A percentile compares a stretch with the other conserved stretches of the same genome.
Conservation (phyloP, 1,140 invertebrate species). For the Agraylea sexmaculata region DNA sequence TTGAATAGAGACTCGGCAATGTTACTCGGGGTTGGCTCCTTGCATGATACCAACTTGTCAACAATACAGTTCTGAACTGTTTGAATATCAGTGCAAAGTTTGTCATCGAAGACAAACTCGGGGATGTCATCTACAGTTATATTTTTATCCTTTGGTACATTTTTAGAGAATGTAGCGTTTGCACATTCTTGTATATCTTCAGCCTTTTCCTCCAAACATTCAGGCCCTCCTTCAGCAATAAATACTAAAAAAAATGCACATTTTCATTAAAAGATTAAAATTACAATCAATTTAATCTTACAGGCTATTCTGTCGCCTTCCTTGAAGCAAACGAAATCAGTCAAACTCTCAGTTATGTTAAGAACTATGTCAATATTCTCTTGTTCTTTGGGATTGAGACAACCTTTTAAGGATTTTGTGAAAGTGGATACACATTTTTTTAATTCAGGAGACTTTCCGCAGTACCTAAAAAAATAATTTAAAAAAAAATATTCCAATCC, state of each 20-base stretch:
- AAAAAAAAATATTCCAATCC: background rate
- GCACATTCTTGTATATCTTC: slow-evolving; percentile 49
- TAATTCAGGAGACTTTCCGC: slow-evolving; percentile 45
- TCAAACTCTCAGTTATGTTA: slow-evolving; percentile 51
- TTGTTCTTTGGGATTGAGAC: slow-evolving; percentile 48
- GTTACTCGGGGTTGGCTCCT: slow-evolving; percentile 64
- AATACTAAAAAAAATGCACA: slow-evolving; percentile 57
- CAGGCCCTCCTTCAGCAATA: slow-evolving; percentile 61
- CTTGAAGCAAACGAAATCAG: slow-evolving; percentile 61
- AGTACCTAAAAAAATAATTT: slow-evolving; percentile 46
- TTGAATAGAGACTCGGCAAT: slow-evolving; percentile 65
- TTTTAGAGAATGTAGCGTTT: slow-evolving; percentile 45
- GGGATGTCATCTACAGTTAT: slow-evolving; percentile 41
- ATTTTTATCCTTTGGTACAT: slow-evolving; percentile 33
- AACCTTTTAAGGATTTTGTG: slow-evolving; percentile 44
- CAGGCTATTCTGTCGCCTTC: slow-evolving; percentile 70
- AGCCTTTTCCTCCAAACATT: slow-evolving; percentile 52
- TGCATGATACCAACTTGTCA: slow-evolving; percentile 50
- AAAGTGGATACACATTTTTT: slow-evolving; percentile 50
- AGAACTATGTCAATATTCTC: slow-evolving; percentile 44
- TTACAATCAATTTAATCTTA: slow-evolving; percentile 37
- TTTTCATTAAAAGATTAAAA: no score
- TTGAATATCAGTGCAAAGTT: slow-evolving; percentile 43
- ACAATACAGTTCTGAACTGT: slow-evolving; percentile 53
- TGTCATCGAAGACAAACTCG: slow-evolving; percentile 32